Evolutionary conservation across 2,888 invertebrate species (phyloP).

Genomic region (Melanotus villosus): DNA sequence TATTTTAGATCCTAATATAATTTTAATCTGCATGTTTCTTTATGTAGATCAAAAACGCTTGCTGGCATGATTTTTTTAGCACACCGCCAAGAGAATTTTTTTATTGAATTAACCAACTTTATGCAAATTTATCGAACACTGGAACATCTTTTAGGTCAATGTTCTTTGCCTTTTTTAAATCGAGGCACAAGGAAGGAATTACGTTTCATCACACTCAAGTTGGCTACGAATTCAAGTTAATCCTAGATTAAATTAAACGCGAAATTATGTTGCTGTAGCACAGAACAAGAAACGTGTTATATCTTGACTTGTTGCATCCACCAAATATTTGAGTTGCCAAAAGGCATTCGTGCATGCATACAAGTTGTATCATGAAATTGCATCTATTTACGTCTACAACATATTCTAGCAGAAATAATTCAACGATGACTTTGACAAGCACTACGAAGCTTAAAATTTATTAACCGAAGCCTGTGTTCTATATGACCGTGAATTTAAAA

Average conservation of each 20-base stretch:
- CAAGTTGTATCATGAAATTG: no score
- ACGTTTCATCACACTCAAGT: background rate
- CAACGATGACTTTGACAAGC: no score
- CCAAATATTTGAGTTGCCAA: background rate
- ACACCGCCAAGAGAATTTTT: conserved; percentile 17
- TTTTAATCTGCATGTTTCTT: conserved; percentile 38
- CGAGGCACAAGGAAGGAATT: background rate
- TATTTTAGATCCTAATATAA: conserved; percentile 36
- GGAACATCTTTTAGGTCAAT: background rate
- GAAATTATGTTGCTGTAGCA: background rate
- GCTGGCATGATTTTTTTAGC: conserved; percentile 7
- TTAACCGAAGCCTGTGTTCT: no score
- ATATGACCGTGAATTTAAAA: no score
- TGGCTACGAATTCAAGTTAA: background rate
- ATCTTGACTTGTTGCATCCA: background rate
- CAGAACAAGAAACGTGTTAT: background rate
- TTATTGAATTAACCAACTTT: conserved; percentile 25
- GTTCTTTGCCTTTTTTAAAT: background rate
- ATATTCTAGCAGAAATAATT: no score
- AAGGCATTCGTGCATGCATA: background rate
- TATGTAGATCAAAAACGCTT: conserved; percentile 27
- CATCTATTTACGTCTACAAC: no score
- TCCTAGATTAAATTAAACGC: background rate
- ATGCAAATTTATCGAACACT: conserved; percentile 27
- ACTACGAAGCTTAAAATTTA: no score